Percentiles rank a stretch among this genome's conserved stretches.
Evolutionary conservation across 2,113 vertebrate species (phyloP).

Genomic region (Fukomys damarensis): DNA sequence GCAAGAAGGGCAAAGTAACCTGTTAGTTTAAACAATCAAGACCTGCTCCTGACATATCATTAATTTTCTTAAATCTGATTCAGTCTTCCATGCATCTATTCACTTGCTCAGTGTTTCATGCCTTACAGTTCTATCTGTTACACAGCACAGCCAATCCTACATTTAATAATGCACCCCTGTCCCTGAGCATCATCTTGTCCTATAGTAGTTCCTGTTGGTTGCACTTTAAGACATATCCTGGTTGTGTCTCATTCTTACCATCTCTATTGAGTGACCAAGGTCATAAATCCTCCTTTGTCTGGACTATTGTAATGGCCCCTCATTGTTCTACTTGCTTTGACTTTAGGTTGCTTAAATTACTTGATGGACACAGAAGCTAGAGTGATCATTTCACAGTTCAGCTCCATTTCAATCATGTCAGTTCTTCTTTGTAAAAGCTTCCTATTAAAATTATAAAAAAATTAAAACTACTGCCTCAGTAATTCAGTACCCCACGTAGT

Average conservation of each 20-base stretch:
- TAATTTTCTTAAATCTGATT: no score
- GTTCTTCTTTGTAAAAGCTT: not conserved
- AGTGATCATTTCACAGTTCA: not conserved
- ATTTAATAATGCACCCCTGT: rapidly evolving
- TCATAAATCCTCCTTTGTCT: rapidly evolving
- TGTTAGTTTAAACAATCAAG: no score
- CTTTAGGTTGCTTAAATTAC: not conserved
- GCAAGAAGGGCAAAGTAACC: not conserved
- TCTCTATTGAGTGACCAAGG: rapidly evolving
- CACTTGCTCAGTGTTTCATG: rapidly evolving
- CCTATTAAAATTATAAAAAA: not conserved
- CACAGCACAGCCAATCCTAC: rapidly evolving
- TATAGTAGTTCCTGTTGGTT: not conserved
- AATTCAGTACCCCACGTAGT: rapidly evolving
- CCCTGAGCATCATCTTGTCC: rapidly evolving
- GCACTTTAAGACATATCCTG: rapidly evolving
- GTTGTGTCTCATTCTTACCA: rapidly evolving
- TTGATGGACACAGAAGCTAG: not conserved
- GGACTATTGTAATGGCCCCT: rapidly evolving
- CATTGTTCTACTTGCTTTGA: not conserved
- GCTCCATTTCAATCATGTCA: not conserved
- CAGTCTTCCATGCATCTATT: no score
- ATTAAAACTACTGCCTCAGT: not conserved
- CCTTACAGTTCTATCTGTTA: not conserved
- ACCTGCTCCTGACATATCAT: rapidly evolving